A percentile compares a stretch with the other conserved stretches of the same genome.
Conservation (phyloP, 1,140 invertebrate genomes). For the Camponotus floridanus region DNA sequence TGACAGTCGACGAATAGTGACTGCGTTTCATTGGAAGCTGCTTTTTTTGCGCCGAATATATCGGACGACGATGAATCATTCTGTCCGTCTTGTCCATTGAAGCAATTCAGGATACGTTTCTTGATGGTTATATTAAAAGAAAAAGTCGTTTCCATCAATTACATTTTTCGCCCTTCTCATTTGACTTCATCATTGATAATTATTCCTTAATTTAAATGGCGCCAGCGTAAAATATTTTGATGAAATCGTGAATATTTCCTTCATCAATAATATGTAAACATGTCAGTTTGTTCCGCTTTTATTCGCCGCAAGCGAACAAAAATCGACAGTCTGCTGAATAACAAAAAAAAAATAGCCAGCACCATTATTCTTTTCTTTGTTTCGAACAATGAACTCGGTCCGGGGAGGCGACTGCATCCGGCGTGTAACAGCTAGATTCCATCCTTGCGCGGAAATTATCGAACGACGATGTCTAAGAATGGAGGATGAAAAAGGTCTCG, state of each 20-base stretch:
- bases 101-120: slow-evolving; percentile 24
- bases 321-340: slow-evolving; percentile 66
- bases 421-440: slow-evolving; percentile 63
- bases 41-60: slow-evolving; percentile 23
- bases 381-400: slow-evolving; percentile 65
- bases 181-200: background rate
- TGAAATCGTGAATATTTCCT: background rate
- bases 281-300: background rate
- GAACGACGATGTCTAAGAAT: slow-evolving; percentile 57
- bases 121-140: slow-evolving; percentile 49
- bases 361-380: slow-evolving; percentile 67
- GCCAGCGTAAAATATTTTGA: background rate
- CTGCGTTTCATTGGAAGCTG: slow-evolving; percentile 51
- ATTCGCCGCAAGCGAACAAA: slow-evolving; percentile 34
- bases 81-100: slow-evolving; percentile 51
- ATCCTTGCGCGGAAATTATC: slow-evolving; percentile 77
- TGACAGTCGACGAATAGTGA: slow-evolving; percentile 67
- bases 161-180: background rate
- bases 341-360: slow-evolving; percentile 20
- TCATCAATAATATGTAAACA: slow-evolving; percentile 17
- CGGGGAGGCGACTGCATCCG: slow-evolving; percentile 57
- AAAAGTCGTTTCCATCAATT: slow-evolving; percentile 17
- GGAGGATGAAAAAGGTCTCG: slow-evolving; percentile 29
- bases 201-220: slow-evolving; percentile 5
- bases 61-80: slow-evolving; percentile 59